Base-by-base conservation (phyloP, 1,140 invertebrate species). In the Calosoma granatense region DNA sequence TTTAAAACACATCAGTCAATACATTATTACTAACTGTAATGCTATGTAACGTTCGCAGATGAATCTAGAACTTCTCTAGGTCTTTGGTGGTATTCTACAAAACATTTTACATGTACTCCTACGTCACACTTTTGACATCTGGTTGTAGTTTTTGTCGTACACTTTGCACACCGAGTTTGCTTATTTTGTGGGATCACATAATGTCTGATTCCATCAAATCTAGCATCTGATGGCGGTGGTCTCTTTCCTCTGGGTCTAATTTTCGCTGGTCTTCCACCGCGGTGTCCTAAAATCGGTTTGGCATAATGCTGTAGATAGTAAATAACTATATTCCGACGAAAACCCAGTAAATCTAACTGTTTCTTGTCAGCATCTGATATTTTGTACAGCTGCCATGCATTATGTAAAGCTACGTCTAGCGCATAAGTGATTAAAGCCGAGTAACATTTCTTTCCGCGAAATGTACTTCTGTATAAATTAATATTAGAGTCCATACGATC, bases 91-190 rank as follows among this genome's bases (percentile, higher is more conserved):
- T 61, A 61, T 15, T 56, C 52, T 15, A 61, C 36, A 55, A 63
- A 63, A 51, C 61, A 63, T 51, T 61, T 61, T n/a, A 63, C 61
- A 59, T 63, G 61, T 43, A 63, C 36, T 12, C 58, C 61, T 4
- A 60, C 56, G 23, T 59, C 60, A 56, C 61, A 63, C 53, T 63
- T 63, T 23, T 30, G 22, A 51, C 61, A 63, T 26, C 61, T 55
- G 11, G 61, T 63, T 22, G 56, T 59, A 6, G 61, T 63, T 30
- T 61, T 63, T 54, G 58, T 55, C 22, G 60, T 58, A 41, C 60
- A 63, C 22, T 61, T 52, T 30, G 57, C 56, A 36, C 61, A 63
- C 20, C 60, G 14, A 1, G 61, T 61, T 53, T 63, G 61, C 20
- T 63, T 61, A 14, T 53, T 21, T 41, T 63, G 61, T n/a, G 61